Evolutionary conservation across 2,888 invertebrate species (phyloP), one percentile per base, ranked within the genome.

Genomic region (Chrysotoxum bicinctum): DNA sequence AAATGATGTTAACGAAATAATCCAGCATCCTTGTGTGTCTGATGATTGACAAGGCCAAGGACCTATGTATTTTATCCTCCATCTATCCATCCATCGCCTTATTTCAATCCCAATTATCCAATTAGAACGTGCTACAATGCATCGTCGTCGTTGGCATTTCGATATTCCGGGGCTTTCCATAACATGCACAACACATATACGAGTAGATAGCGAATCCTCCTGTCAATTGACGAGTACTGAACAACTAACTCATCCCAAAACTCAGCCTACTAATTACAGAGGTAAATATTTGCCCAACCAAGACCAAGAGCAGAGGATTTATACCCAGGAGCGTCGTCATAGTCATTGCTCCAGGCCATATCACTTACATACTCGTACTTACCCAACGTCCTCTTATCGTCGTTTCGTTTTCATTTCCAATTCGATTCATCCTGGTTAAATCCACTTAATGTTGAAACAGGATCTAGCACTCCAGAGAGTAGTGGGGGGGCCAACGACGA

Each of bases 81-180:
- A 16, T n/a, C 4, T 14, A 52, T 54, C n/a, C 43, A 62, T 60
- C 21, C n/a, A n/a, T 43, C 12, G 23, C 26, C 26, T 43, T 10
- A 26, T 62, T 62, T 43, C 45, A 64, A 19, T 64, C 23, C 64
- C 30, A 72, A 40, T 81, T 70, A 76, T 81, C 76, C 76, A 81
- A 70, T 81, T 81, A 81, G 76, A 64, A 76, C 76, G 35, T 81
- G 58, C 23, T 35, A 70, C 70, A 72, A 72, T 72, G 50, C 76
- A 52, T 81, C 76, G 48, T 81, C 76, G 48, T 72, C 81, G 64
- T 40, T 69, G 45, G 45, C 56, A 52, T 60, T 74, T 56, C 37
- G 19, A 40, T 23, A 40, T 37, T 40, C 40, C 60, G 40, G 23
- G 40, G 21, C n/a, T 40, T 37, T 58, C 19, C 58, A 37, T 21